A percentile compares a stretch with the other conserved stretches of the same genome.
These are phyloP conservation scores for Halichondria panicea DNA, from an alignment of 37 sponge, comb jelly and placozoan genomes.

Conservation along the genomic window DNA sequence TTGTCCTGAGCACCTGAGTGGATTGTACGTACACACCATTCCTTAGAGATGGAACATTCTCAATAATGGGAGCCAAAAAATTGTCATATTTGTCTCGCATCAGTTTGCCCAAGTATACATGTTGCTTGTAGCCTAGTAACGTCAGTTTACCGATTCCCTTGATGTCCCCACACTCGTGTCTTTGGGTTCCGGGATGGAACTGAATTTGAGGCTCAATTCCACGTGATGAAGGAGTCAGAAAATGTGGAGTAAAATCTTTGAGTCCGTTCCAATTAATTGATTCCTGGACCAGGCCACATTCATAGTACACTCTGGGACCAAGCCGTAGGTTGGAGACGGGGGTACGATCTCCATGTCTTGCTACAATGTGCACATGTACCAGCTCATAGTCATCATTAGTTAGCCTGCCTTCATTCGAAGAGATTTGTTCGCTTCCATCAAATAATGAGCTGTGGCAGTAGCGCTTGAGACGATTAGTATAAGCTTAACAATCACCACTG, in stretches of 20 bases:
- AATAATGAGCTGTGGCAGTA: constrained; percentile 50
- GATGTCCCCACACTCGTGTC: constrained; percentile 20
- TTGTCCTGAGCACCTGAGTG: constrained; percentile 47
- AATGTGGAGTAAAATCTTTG: constrained; percentile 17
- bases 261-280: constrained; percentile 23
- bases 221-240: not conserved
- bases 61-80: not conserved
- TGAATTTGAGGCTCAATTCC: not conserved
- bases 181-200: constrained; percentile 20
- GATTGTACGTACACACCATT: constrained; percentile 40
- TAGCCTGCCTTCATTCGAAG: constrained; percentile 32
- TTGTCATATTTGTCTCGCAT: constrained; percentile 21
- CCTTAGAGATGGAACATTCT: not conserved
- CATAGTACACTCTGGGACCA: constrained; percentile 2
- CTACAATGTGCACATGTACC: constrained; percentile 38
- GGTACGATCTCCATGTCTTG: constrained; percentile 66
- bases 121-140: constrained; percentile 38
- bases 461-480: not conserved
- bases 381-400: constrained; percentile 19
- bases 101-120: constrained; percentile 8
- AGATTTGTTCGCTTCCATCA: not conserved
- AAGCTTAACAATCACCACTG: constrained; percentile 14
- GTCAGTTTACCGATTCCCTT: constrained; percentile 54
- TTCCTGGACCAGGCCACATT: constrained; percentile 38
- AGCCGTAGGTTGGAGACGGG: not conserved